phyloP scores from a whole-genome alignment of 2,888 invertebrate genomes.

The Tanytarsus gracilentus region DNA sequence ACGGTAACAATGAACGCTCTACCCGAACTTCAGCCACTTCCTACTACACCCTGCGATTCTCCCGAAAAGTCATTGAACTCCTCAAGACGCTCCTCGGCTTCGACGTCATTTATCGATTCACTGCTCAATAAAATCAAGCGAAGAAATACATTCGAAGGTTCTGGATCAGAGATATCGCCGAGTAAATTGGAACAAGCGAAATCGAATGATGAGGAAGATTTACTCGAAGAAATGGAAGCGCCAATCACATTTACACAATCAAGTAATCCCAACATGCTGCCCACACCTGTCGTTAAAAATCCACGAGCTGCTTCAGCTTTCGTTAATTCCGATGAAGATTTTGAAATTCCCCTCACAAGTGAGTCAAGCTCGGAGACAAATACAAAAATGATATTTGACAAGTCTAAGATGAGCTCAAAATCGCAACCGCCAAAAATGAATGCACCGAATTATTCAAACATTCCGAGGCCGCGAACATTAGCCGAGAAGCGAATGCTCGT shows the following conservation, averaged over 20 bases:
- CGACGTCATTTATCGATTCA: slow-evolving; percentile 4
- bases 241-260: neutral
- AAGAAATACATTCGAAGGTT: neutral
- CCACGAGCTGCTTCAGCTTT: slow-evolving; percentile 39
- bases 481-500: slow-evolving; percentile 47
- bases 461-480: slow-evolving; percentile 45
- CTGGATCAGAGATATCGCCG: neutral
- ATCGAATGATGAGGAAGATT: neutral
- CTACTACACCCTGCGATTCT: neutral
- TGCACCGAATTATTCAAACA: slow-evolving; percentile 38
- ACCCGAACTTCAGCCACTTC: neutral
- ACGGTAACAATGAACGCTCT: neutral
- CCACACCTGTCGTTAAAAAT: slow-evolving; percentile 38
- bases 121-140: slow-evolving; percentile 7
- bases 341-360: too few relatives aligned
- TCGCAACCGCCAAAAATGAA: slow-evolving; percentile 38
- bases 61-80: neutral
- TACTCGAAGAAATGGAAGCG: neutral
- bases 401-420: slow-evolving; percentile 38
- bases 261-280: slow-evolving; percentile 34
- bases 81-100: neutral
- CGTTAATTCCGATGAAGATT: slow-evolving; percentile 39
- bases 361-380: neutral
- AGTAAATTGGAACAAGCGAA: neutral
- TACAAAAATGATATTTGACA: slow-evolving; percentile 32